These are phyloP conservation scores for Aelia acuminata DNA, from an alignment of 2,888 invertebrate genomes.

Conservation along the genomic window DNA sequence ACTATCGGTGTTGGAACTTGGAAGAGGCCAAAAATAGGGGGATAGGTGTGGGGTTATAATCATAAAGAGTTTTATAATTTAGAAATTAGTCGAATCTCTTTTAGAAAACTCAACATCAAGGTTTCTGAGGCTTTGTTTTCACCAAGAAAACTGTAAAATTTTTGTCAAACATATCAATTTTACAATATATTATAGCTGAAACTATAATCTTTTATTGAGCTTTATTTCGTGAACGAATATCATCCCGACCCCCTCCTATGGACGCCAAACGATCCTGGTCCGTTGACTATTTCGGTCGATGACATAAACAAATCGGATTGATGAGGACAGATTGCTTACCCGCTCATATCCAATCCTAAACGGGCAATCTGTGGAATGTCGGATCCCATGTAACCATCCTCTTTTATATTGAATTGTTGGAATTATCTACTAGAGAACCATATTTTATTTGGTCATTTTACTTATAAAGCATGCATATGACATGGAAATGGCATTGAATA, in stretches of 20 bases:
- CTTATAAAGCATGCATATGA: not conserved
- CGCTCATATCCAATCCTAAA: not conserved
- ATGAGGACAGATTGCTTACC: conserved; percentile 9
- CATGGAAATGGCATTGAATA: no score
- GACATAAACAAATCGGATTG: not conserved
- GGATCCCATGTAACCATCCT: not conserved
- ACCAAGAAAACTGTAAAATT: no score
- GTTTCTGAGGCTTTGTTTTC: no score
- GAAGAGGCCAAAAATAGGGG: no score
- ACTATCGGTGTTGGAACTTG: no score
- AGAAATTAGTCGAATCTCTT: no score
- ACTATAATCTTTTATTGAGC: not conserved
- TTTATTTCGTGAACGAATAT: not conserved
- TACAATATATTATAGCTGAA: not conserved
- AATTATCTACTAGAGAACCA: not conserved
- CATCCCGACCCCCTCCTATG: not conserved
- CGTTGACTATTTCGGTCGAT: not conserved
- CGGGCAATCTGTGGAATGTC: not conserved
- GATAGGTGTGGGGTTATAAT: no score
- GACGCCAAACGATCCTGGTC: not conserved
- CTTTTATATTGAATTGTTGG: not conserved
- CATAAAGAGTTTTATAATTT: no score
- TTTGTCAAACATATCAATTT: no score
- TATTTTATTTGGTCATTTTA: not conserved
- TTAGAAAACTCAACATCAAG: no score